These are phyloP conservation scores for Eurytoma californica DNA, from an alignment of 2,888 invertebrate genomes.

Conservation along the genomic window DNA sequence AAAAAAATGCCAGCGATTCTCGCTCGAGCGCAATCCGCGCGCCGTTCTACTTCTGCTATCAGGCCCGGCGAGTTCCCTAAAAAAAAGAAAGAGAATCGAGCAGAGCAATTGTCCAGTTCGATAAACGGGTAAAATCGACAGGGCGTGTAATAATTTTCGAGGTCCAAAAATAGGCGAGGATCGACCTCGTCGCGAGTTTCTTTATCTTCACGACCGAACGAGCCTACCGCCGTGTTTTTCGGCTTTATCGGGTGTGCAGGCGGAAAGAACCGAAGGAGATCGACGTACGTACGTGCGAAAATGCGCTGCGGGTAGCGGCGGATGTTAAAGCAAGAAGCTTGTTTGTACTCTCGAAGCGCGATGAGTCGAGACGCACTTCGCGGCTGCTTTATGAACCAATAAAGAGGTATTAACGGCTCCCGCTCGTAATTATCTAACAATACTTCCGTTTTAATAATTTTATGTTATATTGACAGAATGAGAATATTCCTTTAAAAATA, in stretches of 20 bases:
- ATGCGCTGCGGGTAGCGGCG: too few relatives aligned
- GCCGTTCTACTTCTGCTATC: slow-evolving; percentile 10
- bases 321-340: too few relatives aligned
- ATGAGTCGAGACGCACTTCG: too few relatives aligned
- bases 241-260: neutral
- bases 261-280: neutral
- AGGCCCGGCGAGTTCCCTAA: neutral
- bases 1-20: neutral
- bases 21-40: neutral
- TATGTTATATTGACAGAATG: too few relatives aligned
- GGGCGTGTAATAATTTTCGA: slow-evolving; percentile 27
- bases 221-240: neutral
- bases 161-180: slow-evolving; percentile 14
- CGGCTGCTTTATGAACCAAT: too few relatives aligned
- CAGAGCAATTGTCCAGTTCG: slow-evolving; percentile 11
- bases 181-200: neutral
- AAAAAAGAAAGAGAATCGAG: neutral
- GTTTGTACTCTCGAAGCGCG: too few relatives aligned
- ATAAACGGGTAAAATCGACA: slow-evolving; percentile 25
- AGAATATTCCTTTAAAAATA: too few relatives aligned
- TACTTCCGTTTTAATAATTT: too few relatives aligned
- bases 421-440: too few relatives aligned
- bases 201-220: slow-evolving; percentile 10
- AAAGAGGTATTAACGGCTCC: too few relatives aligned
- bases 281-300: neutral